Evolutionary conservation across 2,113 vertebrate genomes (phyloP).

Genomic region (Gallinago undulata): DNA sequence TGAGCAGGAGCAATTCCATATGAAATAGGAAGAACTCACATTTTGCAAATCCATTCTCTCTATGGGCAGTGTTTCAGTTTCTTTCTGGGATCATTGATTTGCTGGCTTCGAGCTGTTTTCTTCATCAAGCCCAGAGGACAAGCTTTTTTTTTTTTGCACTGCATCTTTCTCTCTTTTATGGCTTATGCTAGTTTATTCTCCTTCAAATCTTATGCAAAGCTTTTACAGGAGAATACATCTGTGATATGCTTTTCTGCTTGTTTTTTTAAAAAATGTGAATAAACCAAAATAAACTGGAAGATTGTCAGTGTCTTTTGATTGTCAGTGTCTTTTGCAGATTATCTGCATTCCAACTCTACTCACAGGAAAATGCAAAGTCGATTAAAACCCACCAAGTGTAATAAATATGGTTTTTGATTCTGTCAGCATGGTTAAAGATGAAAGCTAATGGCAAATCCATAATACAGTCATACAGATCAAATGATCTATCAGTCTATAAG

Average conservation of each 20-base stretch:
- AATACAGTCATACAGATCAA: conserved; percentile 30
- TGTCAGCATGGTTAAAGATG: conserved; percentile 22
- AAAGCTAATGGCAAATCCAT: conserved; percentile 50
- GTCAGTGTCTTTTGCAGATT: not conserved
- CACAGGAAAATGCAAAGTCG: not conserved
- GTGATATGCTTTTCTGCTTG: not conserved
- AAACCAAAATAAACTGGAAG: conserved; percentile 20
- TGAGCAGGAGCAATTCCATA: not conserved
- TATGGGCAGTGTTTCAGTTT: not conserved
- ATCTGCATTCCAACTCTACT: not conserved
- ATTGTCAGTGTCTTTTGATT: not conserved
- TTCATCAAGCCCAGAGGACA: conserved; percentile 13
- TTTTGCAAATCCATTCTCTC: not conserved
- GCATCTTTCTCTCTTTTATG: not conserved
- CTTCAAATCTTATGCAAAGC: conserved; percentile 7
- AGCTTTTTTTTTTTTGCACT: not conserved
- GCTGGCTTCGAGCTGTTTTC: not conserved
- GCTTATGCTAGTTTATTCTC: conserved; percentile 14
- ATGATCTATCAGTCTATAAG: conserved; percentile 21
- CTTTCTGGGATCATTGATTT: conserved; percentile 23
- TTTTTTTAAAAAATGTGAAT: not conserved
- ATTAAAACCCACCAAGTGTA: conserved; percentile 42
- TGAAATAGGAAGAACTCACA: not conserved
- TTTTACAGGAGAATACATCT: not conserved
- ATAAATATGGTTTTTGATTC: conserved; percentile 42